phyloP scores from a whole-genome alignment of 2,113 vertebrate species.

The Toxotes chatareus region DNA sequence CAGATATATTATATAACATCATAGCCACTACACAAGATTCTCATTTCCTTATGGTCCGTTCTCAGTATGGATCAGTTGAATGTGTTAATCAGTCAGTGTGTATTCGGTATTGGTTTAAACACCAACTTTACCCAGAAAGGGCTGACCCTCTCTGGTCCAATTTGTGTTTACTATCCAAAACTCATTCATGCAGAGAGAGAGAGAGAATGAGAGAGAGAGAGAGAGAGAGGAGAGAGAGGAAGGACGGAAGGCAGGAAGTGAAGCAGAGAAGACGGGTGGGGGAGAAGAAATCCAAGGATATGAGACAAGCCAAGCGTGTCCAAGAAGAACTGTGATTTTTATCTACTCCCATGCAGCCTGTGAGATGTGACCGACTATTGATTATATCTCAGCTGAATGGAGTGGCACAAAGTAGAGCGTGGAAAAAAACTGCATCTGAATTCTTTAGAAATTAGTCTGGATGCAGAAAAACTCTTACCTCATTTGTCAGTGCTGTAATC shows the following conservation, averaged over 20 bases:
- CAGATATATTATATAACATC: neutral
- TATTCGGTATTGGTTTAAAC: conserved; percentile 18
- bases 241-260: conserved; percentile 34
- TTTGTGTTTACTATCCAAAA: conserved; percentile 60
- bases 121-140: conserved; percentile 4
- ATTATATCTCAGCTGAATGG: conserved; percentile 44
- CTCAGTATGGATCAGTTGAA: conserved; percentile 17
- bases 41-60: neutral
- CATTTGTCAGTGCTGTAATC: conserved; percentile 15
- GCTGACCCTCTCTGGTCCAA: conserved; percentile 1
- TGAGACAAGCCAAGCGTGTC: conserved; percentile 61
- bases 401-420: neutral
- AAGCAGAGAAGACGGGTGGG: conserved; percentile 10
- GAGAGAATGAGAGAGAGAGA: neutral
- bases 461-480: neutral
- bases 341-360: conserved; percentile 43
- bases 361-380: conserved; percentile 35
- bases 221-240: neutral
- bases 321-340: conserved; percentile 49
- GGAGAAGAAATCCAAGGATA: conserved; percentile 21
- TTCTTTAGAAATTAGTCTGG: conserved; percentile 1
- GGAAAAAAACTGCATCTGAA: conserved; percentile 28
- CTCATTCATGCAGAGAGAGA: conserved; percentile 40
- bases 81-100: conserved; percentile 31
- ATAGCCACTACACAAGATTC: conserved; percentile 1